These are phyloP conservation scores for Bubo blakistoni DNA, from an alignment of 2,113 vertebrate genomes.

Conservation along the genomic window DNA sequence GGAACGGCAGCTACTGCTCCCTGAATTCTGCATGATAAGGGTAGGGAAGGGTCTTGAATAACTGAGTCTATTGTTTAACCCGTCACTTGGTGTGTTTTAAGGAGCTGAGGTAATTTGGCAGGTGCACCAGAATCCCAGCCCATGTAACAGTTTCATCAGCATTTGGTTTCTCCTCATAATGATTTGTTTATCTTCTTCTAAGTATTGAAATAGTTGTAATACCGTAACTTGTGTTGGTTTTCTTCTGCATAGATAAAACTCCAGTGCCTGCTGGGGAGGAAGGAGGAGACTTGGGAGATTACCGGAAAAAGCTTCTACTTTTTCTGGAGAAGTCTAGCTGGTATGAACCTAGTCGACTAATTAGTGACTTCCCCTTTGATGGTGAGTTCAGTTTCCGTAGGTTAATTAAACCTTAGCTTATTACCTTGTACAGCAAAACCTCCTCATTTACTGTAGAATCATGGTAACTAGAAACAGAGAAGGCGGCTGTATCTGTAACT, in stretches of 20 bases:
- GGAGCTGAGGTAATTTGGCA: neutral
- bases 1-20: neutral
- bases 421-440: neutral
- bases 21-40: neutral
- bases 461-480: neutral
- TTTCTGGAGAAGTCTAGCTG: conserved; percentile 88
- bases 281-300: conserved; percentile 87
- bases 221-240: neutral
- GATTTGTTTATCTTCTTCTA: neutral
- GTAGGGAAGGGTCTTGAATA: neutral
- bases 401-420: neutral
- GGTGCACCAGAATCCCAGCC: neutral
- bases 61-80: neutral
- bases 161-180: neutral
- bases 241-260: conserved; percentile 48
- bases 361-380: conserved; percentile 97
- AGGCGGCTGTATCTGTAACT: neutral
- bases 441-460: neutral
- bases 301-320: conserved; percentile 84
- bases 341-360: conserved; percentile 89
- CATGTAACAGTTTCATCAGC: neutral
- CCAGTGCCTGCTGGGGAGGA: conserved; percentile 87
- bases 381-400: conserved; percentile 74
- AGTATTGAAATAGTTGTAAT: neutral
- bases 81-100: neutral